Base-by-base conservation (phyloP, 2,797 vertebrate species). In the Florisuga fusca region DNA sequence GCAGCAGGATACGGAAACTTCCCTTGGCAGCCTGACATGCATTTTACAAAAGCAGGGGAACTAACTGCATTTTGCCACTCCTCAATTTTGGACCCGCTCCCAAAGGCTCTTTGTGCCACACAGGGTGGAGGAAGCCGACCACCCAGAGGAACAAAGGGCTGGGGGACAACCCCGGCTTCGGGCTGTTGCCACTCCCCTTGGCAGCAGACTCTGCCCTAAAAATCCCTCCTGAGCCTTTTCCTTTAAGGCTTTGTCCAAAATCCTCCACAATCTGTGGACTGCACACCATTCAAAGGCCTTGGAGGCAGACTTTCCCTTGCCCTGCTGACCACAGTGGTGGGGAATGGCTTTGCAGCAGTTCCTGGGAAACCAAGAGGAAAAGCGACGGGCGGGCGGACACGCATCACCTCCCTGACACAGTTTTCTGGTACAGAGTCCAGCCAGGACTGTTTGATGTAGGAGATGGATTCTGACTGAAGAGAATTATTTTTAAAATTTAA, bases 1-100 rank as follows among this genome's bases (percentile, higher is more conserved):
- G 74, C 94, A 90, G 91, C 94, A 94, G 96, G 95, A 95, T 93
- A 94, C 36, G 25, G 95, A 95, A 95, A 95, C 94, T 91, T 93
- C 91, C 87, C 82, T 94, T 96, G 96, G 96, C 95, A 95, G 79
- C 68, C 90, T 93, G 81, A 84, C 61, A 2, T 54, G 87, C 17
- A 64, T 88, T 79, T 71, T 4, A 94, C 83, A 94, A 96, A 92
- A 63, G 91, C 71, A 94, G 84, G 45, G 94, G 93, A 97, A 91
- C 95, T 74, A 82, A 88, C 54, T 22, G 48, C 41, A 1, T 94
- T 96, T 88, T 93, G 93, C 95, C 95, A 67, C 89, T 94, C 54
- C 79, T 93, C 10, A 1, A 85, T 68, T 71, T 76, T 76, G 94
- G 84, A 73, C 89, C 83, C 13, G 89, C 41, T 96, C 74, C 95